These are phyloP conservation scores for Diprion similis DNA, from an alignment of 1,140 invertebrate species.

Conservation along the genomic window DNA sequence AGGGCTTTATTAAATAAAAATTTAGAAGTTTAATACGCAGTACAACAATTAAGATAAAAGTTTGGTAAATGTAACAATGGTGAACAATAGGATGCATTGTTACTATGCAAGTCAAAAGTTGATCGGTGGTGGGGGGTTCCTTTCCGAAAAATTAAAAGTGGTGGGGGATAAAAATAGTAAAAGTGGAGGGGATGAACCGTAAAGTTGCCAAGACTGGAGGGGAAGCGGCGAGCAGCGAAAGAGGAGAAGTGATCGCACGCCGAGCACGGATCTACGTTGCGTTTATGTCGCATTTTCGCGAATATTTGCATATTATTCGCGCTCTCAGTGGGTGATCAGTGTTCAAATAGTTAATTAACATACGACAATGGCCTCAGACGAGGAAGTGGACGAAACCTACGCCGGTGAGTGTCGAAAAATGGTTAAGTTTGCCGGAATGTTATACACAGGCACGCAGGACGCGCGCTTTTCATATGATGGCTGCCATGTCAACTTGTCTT, in stretches of 20 bases:
- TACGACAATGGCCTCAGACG: constrained; percentile 75
- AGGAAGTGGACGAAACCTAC: constrained; percentile 78
- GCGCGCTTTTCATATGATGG: constrained; percentile 57
- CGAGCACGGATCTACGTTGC: constrained; percentile 26
- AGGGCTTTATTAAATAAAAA: no score
- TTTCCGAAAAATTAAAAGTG: background rate
- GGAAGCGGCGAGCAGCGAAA: constrained; percentile 35
- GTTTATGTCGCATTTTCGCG: constrained; percentile 38
- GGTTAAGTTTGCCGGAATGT: constrained; percentile 26
- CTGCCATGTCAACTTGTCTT: constrained; percentile 51
- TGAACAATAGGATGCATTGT: background rate
- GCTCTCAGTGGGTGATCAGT: constrained; percentile 13
- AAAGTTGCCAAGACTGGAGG: constrained; percentile 10
- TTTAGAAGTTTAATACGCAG: no score
- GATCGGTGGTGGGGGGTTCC: background rate
- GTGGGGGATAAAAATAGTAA: background rate
- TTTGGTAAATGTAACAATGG: background rate
- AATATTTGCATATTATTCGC: constrained; percentile 28
- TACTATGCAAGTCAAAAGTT: constrained; percentile 2
- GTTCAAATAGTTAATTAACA: constrained; percentile 21
- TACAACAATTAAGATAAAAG: no score
- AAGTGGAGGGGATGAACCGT: background rate
- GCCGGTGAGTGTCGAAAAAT: constrained; percentile 69
- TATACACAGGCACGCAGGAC: constrained; percentile 40
- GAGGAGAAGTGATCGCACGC: constrained; percentile 32